Base-by-base conservation (phyloP, 2,888 invertebrate genomes). In the Drosophila eohydei region DNA sequence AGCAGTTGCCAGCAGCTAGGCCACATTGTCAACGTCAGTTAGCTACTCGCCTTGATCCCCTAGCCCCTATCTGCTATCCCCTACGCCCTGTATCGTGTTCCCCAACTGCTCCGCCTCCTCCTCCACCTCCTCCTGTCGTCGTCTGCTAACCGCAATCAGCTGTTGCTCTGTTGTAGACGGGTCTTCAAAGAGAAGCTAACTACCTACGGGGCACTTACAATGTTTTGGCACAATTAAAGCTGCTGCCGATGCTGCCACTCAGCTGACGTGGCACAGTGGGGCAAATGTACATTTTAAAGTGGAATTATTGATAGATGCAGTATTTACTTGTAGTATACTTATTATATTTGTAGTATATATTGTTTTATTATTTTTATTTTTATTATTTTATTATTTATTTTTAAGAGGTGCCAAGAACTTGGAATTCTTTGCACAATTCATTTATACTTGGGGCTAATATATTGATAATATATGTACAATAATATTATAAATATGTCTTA, bases 191-290 rank as follows among this genome's bases (percentile, higher is more conserved):
- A 71, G 52, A 36, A 38, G 26, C 52, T 38, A 38, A 65, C 73
- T 83, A 78, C 66, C 89, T 88, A 71, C 86, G 88, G 88, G 90
- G n/a, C 72, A 80, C 86, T 79, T 69, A 71, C 71, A 83, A 89
- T 80, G 71, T 77, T 85, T 80, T 90, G 83, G 83, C 83, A 82
- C 83, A 88, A 88, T 88, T 89, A 85, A 85, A 80, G 86, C 77
- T 81, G 83, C 76, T 69, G 78, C 56, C 48, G 48, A 48, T 51
- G 38, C 6, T n/a, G 58, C 30, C 34, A 30, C 60, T 71, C 78
- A 78, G 75, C 75, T 80, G 80, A 68, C 41, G 36, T 14, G 7
- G 80, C 51, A 76, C 80, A 57, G 71, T 75, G 78, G 74, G 26
- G 36, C 12, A 26, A 40, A n/a, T 30, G 30, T 30, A 5, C 30